Percentiles rank a stretch among this genome's conserved stretches.
phyloP scores from a whole-genome alignment of 2,113 vertebrate genomes.

The Nothocercus julius region DNA sequence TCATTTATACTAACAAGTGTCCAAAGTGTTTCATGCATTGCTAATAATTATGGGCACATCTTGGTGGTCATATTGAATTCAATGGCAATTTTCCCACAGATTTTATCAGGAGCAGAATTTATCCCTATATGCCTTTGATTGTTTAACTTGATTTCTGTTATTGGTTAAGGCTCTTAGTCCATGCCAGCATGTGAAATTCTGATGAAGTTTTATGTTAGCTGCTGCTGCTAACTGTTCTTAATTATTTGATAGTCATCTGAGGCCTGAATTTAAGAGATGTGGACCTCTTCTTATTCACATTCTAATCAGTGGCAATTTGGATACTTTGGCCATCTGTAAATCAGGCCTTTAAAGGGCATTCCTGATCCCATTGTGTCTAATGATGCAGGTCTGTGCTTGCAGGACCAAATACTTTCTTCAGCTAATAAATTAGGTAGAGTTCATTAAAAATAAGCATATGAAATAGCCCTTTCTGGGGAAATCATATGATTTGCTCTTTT shows the following conservation, averaged over 20 bases:
- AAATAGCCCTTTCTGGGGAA: accelerated
- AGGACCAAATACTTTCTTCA: neutral
- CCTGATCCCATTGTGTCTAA: slow-evolving; percentile 5
- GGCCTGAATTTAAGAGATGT: slow-evolving; percentile 53
- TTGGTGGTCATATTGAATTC: slow-evolving; percentile 47
- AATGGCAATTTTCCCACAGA: slow-evolving; percentile 55
- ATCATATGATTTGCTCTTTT: accelerated
- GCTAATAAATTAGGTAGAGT: neutral
- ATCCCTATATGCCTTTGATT: slow-evolving; percentile 34
- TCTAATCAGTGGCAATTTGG: slow-evolving; percentile 54
- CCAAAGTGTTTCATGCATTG: slow-evolving; percentile 14
- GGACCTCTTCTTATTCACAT: slow-evolving; percentile 13
- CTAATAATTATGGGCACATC: slow-evolving; percentile 42
- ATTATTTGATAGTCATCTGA: slow-evolving; percentile 71
- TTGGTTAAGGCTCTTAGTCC: slow-evolving; percentile 41
- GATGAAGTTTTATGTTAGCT: slow-evolving; percentile 48
- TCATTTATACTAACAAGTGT: neutral
- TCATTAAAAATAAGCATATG: neutral
- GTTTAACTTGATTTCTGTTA: slow-evolving; percentile 51
- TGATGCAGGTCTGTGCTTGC: neutral
- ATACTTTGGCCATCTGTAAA: slow-evolving; percentile 36
- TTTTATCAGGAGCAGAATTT: slow-evolving; percentile 58
- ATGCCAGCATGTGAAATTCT: slow-evolving; percentile 61
- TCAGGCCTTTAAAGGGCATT: slow-evolving; percentile 20
- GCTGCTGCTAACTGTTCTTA: slow-evolving; percentile 64